phyloP scores from a whole-genome alignment of 2,113 vertebrate species.

The Australoheros scitulus region DNA sequence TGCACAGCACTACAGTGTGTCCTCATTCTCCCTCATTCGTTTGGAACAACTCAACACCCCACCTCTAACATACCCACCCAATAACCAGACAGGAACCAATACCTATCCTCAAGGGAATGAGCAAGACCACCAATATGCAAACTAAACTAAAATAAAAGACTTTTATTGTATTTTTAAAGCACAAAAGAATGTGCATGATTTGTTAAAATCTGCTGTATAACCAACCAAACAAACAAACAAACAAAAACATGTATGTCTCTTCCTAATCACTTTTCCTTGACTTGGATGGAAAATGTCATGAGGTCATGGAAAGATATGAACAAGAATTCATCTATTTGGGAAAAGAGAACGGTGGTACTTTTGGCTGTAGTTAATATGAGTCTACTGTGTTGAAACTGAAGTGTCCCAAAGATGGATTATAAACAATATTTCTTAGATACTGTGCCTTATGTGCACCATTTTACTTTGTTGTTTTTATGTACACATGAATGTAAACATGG shows the following conservation, averaged over 20 bases:
- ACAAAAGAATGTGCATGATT: too few species aligned
- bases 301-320: neutral
- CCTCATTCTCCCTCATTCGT: conserved; percentile 55
- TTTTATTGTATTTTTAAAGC: neutral
- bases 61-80: conserved; percentile 19
- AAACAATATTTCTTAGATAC: neutral
- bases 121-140: neutral
- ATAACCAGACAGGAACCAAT: conserved; percentile 1
- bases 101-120: neutral
- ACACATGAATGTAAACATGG: neutral
- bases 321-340: neutral
- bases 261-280: too few species aligned
- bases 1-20: conserved; percentile 49
- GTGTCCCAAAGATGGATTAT: neutral
- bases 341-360: neutral
- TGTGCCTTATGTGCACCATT: neutral
- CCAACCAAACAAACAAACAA: neutral
- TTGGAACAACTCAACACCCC: conserved; percentile 12
- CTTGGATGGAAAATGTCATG: neutral
- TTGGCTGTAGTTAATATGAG: neutral
- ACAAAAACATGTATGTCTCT: neutral
- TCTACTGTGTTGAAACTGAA: neutral
- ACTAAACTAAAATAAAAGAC: neutral
- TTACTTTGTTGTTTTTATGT: neutral
- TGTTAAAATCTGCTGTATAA: too few species aligned